Conservation (phyloP, 2,888 invertebrate species). For the Axea sp. region DNA sequence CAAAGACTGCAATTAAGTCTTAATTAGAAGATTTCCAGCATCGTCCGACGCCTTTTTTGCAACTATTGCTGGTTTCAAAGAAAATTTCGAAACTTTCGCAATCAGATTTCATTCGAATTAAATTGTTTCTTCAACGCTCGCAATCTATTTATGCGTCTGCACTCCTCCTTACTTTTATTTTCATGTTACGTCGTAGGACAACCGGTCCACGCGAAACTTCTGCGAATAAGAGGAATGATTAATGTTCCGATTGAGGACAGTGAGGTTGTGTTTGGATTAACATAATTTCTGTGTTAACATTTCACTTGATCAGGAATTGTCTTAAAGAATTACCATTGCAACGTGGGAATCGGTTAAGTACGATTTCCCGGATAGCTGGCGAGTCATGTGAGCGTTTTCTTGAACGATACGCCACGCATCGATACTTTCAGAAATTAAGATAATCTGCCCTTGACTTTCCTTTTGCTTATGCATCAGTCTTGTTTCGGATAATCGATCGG, state of each 20-base stretch:
- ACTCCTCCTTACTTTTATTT: constrained; percentile 26
- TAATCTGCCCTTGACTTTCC: constrained; percentile 35
- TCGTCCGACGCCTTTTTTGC: too few species aligned
- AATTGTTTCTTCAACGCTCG: constrained; percentile 11
- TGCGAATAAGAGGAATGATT: constrained; percentile 47
- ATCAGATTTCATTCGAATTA: not conserved
- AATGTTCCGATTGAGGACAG: too few species aligned
- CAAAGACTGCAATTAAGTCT: constrained; percentile 51
- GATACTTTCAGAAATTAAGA: constrained; percentile 36
- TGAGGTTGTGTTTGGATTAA: constrained; percentile 67
- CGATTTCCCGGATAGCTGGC: constrained; percentile 49
- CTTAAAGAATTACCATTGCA: constrained; percentile 40
- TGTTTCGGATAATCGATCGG: constrained; percentile 26
- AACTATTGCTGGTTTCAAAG: too few species aligned
- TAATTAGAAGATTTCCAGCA: constrained; percentile 27
- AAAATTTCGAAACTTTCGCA: too few species aligned
- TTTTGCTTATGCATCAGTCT: constrained; percentile 31
- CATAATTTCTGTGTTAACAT: constrained; percentile 77
- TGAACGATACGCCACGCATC: constrained; percentile 42
- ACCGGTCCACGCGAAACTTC: constrained; percentile 50
- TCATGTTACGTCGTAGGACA: constrained; percentile 38
- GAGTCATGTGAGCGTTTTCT: constrained; percentile 35
- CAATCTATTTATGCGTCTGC: constrained; percentile 10
- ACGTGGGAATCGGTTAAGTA: constrained; percentile 43
- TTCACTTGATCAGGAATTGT: constrained; percentile 66